Evolutionary conservation across 2,888 invertebrate genomes (phyloP), one percentile per base, ranked within the genome.

Genomic region (Emesis russula): DNA sequence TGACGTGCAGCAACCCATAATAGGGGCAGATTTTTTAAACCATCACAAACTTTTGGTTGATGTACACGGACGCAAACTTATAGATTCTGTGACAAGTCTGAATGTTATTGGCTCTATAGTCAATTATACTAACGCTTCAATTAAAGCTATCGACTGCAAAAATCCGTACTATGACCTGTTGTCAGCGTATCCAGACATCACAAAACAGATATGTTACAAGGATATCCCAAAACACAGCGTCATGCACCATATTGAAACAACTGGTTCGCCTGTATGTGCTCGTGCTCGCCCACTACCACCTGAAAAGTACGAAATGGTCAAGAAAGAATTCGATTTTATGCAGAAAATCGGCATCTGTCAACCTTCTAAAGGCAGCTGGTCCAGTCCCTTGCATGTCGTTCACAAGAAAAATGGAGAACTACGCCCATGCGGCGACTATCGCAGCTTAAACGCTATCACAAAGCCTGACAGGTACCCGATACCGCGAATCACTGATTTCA

Each of bases 391-490:
- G 13, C 79, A 48, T 48, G 11, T 15, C 2, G 58, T 58, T 3
- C 15, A 15, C 5, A 58, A 58, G 58, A 58, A 58, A 58, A 58
- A 58, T 18, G 94, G 94, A 0, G 58, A 94, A 3, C 33, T 95
- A 4, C 78, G 93, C 7, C 92, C 92, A 25, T 25, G 25, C 25
- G 25, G 25, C 25, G 25, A 25, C 25, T 0, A 97, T 97, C 83
- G 97, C 97, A 0, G 97, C 97, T 77, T 97, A 97, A 97, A 97
- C 85, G 85, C 95, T 0, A 85, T 88, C 36, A 96, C 97, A 0
- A 91, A 94, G 5, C 96, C 91, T 11, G 96, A 97, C 85, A 41
- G 96, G 2, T 96, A 96, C 76, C 96, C 97, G 0, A 91, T 90
- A 95, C 85, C 80, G 0, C 70, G 85, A 25, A 53, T 75, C 1